Base-by-base conservation (phyloP, 2,888 invertebrate genomes). In the Morinoia aosen region DNA sequence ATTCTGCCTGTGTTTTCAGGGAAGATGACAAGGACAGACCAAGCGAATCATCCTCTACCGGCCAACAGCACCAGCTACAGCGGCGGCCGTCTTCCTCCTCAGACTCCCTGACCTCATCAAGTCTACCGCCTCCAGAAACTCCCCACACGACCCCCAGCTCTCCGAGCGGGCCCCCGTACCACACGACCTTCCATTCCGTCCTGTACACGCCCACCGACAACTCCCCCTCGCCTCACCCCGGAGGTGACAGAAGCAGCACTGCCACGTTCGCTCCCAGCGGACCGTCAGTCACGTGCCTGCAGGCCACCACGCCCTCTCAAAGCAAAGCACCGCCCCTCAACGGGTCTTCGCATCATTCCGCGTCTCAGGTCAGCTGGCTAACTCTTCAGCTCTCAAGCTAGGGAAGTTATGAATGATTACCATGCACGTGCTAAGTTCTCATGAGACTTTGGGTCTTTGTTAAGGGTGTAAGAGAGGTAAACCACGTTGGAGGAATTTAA, bases 11-110 rank as follows among this genome's bases (percentile, higher is more conserved):
- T 1, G 76, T 76, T 33, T 33, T 76, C 94, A 96, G 96, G 93
- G 96, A 96, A 90, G 96, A 96, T 91, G 96, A 96, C 95, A 96
- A 96, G 95, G 96, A 96, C 58, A 95, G 96, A 19, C 95, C 96
- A 58, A 96, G 96, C 93, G 96, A 96, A 33, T 91, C 96, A 48
- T 91, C 95, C 76, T 94, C 95, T n/a, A 19, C 11, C 40, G 64
- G 95, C n/a, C 95, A 95, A 0, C 95, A 95, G 58, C 93, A 95
- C 88, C 61, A 96, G 39, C 95, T 96, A 12, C 93, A 95, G 48
- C 95, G 96, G 16, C 96, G 96, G 39, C 96, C 96, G 10, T 96
- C 96, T 58, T 96, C 96, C 19, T 96, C 96, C 56, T 96, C 96
- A 19, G 96, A 96, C 95, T 96, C 96, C 90, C 95, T 96, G 61